Evolutionary conservation across 2,888 invertebrate genomes (phyloP), one percentile per base, ranked within the genome.

Genomic region (Camponotus fellah): DNA sequence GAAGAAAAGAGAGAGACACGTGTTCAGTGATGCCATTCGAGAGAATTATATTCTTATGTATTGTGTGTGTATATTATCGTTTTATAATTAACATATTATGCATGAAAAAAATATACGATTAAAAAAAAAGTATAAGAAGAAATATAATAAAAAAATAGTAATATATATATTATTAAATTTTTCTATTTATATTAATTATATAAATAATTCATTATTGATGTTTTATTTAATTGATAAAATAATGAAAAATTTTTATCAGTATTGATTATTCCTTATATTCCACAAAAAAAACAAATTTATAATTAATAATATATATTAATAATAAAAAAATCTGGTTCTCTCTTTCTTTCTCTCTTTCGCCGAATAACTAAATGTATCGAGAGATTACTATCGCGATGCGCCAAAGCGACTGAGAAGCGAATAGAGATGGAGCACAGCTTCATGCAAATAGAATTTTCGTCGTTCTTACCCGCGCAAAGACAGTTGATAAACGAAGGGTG

Each of bases 401-500:
- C 2, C 26, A 26, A 26, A 26, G 2, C 26, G 17, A n/a, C 53
- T 53, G n/a, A 53, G 53, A 26, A 26, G 53, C 43, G 46, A 64
- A 46, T 46, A 46, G 26, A 66, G 43, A 46, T 14, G 43, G 26
- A 49, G 26, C 9, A 17, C n/a, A 14, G 26, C 37, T 65, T 8
- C 32, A 12, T 14, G 46, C 26, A 32, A 49, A 68, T 49, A 12
- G 68, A 68, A 10, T 68, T 68, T 68, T 53, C 49, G 9, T 40
- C 66, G 17, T 74, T 66, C 46, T 56, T 26, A 12, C 69, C 34
- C 21, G 43, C 43, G 72, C 53, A 56, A 72, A 65, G 56, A 81
- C 58, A 76, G 40, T 82, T 80, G 80, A 83, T 79, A 83, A 83
- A 85, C 69, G 74, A 80, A 75, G 32, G 58, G 56, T 64, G 56